phyloP scores from a whole-genome alignment of 2,113 vertebrate genomes.

The Capra hircus region DNA sequence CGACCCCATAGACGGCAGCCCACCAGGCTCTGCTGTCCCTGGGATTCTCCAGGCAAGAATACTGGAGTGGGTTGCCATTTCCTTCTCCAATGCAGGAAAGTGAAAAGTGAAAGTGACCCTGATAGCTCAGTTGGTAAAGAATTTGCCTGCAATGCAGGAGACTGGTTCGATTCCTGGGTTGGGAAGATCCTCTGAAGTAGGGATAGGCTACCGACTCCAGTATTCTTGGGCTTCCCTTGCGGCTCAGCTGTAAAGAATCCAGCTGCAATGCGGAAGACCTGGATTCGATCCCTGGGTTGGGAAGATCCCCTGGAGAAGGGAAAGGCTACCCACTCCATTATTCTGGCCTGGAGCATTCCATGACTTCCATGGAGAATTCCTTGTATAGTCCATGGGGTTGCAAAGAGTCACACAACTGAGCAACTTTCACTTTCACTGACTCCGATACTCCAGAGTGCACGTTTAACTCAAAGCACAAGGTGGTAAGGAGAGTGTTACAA shows the following conservation, averaged over 20 bases:
- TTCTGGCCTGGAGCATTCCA: not conserved
- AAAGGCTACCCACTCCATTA: not conserved
- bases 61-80: no score
- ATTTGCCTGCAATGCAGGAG: not conserved
- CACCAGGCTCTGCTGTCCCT: no score
- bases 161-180: not conserved
- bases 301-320: not conserved
- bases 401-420: not conserved
- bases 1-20: no score
- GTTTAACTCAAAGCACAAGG: not conserved
- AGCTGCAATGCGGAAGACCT: fast-evolving
- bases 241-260: not conserved
- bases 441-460: not conserved
- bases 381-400: not conserved
- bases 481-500: not conserved
- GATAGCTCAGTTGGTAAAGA: not conserved
- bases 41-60: no score
- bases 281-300: not conserved
- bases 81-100: no score
- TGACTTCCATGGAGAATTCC: not conserved
- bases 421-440: not conserved
- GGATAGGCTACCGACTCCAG: not conserved
- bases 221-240: not conserved
- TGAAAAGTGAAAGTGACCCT: not conserved
- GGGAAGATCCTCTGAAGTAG: not conserved